Evolutionary conservation across 92 coral and sea anemone genomes (phyloP).

Genomic region (Palythoa grandiflora): DNA sequence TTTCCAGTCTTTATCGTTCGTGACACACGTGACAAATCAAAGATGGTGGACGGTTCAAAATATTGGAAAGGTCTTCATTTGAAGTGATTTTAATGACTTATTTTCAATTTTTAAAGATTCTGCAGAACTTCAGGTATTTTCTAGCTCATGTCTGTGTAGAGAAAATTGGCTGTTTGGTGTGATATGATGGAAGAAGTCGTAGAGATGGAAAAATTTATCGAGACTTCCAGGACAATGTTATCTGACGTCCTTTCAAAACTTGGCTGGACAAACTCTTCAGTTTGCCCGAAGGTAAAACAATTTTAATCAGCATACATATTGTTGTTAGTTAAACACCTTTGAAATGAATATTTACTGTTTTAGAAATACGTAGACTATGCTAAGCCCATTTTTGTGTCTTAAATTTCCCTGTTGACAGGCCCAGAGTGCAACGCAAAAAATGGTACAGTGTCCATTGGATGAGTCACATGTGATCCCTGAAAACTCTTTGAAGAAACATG

Average conservation of each 20-base stretch:
- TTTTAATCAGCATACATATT: not conserved
- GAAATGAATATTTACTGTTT: no score
- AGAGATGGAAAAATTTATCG: conserved; percentile 13
- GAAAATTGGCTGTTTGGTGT: not conserved
- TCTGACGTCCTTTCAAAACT: conserved; percentile 29
- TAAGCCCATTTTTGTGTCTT: no score
- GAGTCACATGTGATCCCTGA: conserved; percentile 33
- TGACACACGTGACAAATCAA: not conserved
- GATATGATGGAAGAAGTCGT: conserved; percentile 1
- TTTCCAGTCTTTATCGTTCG: not conserved
- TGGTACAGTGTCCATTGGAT: conserved; percentile 33
- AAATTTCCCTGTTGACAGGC: not conserved
- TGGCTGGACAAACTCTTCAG: conserved; percentile 35
- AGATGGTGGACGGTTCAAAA: conserved; percentile 2
- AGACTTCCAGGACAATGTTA: conserved; percentile 9
- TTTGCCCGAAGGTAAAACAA: conserved; percentile 4
- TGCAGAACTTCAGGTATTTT: not conserved
- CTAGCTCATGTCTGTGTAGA: not conserved
- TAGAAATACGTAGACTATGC: no score
- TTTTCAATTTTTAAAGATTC: not conserved
- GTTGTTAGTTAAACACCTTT: not conserved
- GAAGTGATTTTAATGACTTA: not conserved
- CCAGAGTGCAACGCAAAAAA: no score
- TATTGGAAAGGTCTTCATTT: not conserved
- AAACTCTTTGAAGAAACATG: conserved; percentile 23